These are phyloP conservation scores for Hanleya hanleyi DNA, from an alignment of 2,888 invertebrate species.

Conservation along the genomic window DNA sequence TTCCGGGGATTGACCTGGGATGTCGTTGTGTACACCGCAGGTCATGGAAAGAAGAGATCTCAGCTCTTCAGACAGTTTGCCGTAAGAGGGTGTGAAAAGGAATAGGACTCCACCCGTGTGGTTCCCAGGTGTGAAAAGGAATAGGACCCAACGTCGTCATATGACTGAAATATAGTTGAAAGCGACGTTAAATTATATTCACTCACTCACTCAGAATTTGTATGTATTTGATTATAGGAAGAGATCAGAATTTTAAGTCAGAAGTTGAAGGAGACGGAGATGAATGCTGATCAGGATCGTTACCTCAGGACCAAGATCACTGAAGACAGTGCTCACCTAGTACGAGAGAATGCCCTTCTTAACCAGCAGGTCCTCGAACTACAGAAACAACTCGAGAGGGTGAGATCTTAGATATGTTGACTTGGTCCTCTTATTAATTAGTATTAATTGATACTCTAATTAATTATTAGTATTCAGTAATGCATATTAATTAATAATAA, in stretches of 20 bases:
- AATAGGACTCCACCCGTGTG: not conserved
- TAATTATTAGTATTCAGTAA: no score
- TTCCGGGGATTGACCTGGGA: no score
- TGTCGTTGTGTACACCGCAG: no score
- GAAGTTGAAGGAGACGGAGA: constrained; percentile 68
- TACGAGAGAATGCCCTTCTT: constrained; percentile 65
- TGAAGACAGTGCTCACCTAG: constrained; percentile 61
- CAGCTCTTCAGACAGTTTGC: no score
- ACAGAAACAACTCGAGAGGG: constrained; percentile 63
- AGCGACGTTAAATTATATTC: not conserved
- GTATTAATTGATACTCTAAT: no score
- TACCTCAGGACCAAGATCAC: constrained; percentile 62
- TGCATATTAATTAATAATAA: no score
- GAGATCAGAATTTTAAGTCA: constrained; percentile 64
- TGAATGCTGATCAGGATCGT: constrained; percentile 66
- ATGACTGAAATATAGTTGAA: not conserved
- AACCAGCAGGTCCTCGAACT: constrained; percentile 64
- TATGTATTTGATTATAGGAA: constrained; percentile 48
- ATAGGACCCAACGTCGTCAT: not conserved
- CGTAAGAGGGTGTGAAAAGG: not conserved
- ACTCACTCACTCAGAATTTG: not conserved
- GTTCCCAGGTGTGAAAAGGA: not conserved
- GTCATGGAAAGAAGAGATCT: no score
- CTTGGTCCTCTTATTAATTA: no score
- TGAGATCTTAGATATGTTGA: no score